phyloP scores from a whole-genome alignment of 2,888 invertebrate species.

The Euzophera pinguis region DNA sequence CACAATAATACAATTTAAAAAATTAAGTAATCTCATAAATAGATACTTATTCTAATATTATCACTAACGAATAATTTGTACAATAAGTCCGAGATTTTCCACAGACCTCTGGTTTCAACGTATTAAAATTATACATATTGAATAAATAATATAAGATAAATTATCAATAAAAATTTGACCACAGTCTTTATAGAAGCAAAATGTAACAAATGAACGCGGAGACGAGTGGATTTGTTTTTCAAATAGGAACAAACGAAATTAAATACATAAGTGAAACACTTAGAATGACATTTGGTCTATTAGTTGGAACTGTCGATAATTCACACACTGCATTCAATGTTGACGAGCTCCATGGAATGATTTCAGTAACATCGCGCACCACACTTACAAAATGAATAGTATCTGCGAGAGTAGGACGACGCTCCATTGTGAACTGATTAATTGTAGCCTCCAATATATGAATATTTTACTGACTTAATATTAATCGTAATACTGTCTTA shows the following conservation, averaged over 20 bases:
- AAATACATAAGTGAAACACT: slow-evolving; percentile 40
- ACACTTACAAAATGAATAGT: slow-evolving; percentile 20
- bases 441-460: slow-evolving; percentile 64
- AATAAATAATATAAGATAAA: slow-evolving; percentile 76
- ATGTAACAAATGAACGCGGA: slow-evolving; percentile 53
- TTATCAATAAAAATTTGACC: slow-evolving; percentile 65
- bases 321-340: slow-evolving; percentile 19
- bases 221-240: slow-evolving; percentile 62
- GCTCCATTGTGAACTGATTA: slow-evolving; percentile 44
- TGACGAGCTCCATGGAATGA: slow-evolving; percentile 52
- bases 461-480: slow-evolving; percentile 46
- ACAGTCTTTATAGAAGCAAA: slow-evolving; percentile 69
- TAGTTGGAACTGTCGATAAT: slow-evolving; percentile 39
- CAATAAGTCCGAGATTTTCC: slow-evolving; percentile 63
- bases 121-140: slow-evolving; percentile 60
- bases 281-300: slow-evolving; percentile 60
- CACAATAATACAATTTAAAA: slow-evolving; percentile 68
- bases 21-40: slow-evolving; percentile 78
- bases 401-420: slow-evolving; percentile 29
- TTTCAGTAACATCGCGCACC: slow-evolving; percentile 41
- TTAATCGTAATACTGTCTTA: slow-evolving; percentile 66
- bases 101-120: slow-evolving; percentile 57
- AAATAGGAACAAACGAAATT: slow-evolving; percentile 68
- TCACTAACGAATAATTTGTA: slow-evolving; percentile 73
- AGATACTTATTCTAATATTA: slow-evolving; percentile 60